Base-by-base conservation (phyloP, 1,140 invertebrate species). In the Steinernema feltiae region DNA sequence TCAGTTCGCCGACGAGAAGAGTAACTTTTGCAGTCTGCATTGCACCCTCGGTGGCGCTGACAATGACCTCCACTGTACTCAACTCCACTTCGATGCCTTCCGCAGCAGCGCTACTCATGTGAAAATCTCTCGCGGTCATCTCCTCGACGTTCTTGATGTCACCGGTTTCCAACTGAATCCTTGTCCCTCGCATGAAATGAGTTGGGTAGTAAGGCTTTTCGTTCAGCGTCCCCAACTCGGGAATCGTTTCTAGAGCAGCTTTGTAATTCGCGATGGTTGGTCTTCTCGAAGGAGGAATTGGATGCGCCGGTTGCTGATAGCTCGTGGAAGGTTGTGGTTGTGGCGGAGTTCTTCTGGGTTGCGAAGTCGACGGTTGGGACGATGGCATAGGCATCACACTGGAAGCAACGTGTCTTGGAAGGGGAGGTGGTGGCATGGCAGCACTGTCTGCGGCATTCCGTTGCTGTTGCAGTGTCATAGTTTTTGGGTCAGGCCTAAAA, bases 141-240 rank as follows among this genome's bases (percentile, higher is more conserved):
- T 75, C 53, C 32, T 75, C 74, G 1, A 75, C 74, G 29, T 75
- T 75, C 32, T 75, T 75, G 0, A 70, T 41, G n/a, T 41, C 63
- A 24, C 74, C 74, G 30, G 69, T 70, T 12, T 35, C 32, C 30
- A 75, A n/a, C 32, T 30, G 24, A 0, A 75, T 35, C 35, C 53
- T 32, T 18, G 74, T 75, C 0, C 74, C 74, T 21, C 74, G n/a
- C 74, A 75, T 75, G 35, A 75, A 75, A 75, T 75, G 74, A 2
- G 74, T 75, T 24, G 74, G 74, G 32, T 75, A 75, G 24, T 75
- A 75, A 15, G 74, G 53, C 53, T 63, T 63, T 3, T 3, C 53
- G 24, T 63, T 63, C 15, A 63, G 12, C 3, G 53, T n/a, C 3
- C 53, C 53, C 53, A 63, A 3, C 24, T 63, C 53, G 24, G 53